These are phyloP conservation scores for Tor tambroides DNA, from an alignment of 2,113 vertebrate genomes.

Conservation along the genomic window DNA sequence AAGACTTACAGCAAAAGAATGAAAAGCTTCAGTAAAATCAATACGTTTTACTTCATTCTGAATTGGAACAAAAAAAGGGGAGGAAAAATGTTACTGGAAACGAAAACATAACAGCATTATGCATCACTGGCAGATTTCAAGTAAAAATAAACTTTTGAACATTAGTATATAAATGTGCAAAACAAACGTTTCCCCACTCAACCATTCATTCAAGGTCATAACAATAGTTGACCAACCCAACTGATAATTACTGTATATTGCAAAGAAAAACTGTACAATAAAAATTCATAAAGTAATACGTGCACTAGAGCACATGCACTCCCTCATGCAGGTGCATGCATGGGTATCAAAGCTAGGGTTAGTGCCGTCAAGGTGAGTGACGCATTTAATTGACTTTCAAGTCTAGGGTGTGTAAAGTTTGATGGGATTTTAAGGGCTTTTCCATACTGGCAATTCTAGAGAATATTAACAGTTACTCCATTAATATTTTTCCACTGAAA, in stretches of 20 bases:
- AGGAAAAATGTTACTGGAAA: conserved; percentile 69
- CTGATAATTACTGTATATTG: neutral
- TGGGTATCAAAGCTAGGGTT: neutral
- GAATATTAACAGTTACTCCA: neutral
- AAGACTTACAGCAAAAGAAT: conserved; percentile 86
- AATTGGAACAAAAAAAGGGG: conserved; percentile 72
- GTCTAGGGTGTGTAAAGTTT: neutral
- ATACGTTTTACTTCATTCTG: conserved; percentile 86
- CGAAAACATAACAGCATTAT: conserved; percentile 71
- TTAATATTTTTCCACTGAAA: neutral
- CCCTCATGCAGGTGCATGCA: conserved; percentile 36
- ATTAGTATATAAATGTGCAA: conserved; percentile 25
- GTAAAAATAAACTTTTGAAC: neutral
- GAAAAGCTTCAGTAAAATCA: conserved; percentile 86
- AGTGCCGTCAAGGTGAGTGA: neutral
- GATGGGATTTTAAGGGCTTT: neutral
- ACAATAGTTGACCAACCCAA: neutral
- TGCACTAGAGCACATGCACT: conserved; percentile 46
- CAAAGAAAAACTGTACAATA: conserved; percentile 12
- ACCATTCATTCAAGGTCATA: too few relatives aligned
- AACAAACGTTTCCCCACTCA: neutral
- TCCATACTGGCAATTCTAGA: neutral
- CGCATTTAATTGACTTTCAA: neutral
- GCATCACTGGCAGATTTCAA: conserved; percentile 19
- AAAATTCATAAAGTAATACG: conserved; percentile 14